Evolutionary conservation across 2,113 vertebrate species (phyloP).

Genomic region (Apteryx mantelli): DNA sequence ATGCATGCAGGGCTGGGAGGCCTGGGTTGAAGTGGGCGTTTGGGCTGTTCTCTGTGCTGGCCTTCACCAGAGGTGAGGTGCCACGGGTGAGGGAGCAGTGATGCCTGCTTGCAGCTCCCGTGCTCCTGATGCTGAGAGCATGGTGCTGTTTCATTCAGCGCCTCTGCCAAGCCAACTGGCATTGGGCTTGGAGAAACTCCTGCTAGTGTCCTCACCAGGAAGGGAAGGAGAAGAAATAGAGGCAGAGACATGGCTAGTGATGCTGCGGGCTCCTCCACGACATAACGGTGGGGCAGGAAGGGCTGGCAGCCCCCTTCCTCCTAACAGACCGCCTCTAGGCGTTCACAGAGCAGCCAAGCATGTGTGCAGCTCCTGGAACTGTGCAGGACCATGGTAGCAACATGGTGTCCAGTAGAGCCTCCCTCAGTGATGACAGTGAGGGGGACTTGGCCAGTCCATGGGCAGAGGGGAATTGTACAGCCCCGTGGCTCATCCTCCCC

Average conservation of each 20-base stretch:
- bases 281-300: too few relatives aligned
- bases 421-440: neutral
- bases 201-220: too few relatives aligned
- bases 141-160: neutral
- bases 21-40: fast-evolving
- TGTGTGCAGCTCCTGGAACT: fast-evolving
- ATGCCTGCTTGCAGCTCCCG: too few relatives aligned
- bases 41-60: too few relatives aligned
- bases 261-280: too few relatives aligned
- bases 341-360: neutral
- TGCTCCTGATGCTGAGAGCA: neutral
- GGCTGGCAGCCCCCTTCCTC: too few relatives aligned
- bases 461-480: neutral
- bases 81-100: too few relatives aligned
- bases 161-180: too few relatives aligned
- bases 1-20: neutral
- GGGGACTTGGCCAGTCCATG: neutral
- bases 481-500: neutral
- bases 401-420: neutral
- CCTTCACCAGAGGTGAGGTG: too few relatives aligned
- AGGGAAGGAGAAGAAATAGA: too few relatives aligned
- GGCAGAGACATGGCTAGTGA: neutral
- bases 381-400: too few relatives aligned
- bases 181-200: too few relatives aligned
- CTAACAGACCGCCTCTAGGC: fast-evolving